Percentiles rank a stretch among this genome's conserved stretches.
phyloP scores from a whole-genome alignment of 2,797 vertebrate species.

The Galago senegalensis region DNA sequence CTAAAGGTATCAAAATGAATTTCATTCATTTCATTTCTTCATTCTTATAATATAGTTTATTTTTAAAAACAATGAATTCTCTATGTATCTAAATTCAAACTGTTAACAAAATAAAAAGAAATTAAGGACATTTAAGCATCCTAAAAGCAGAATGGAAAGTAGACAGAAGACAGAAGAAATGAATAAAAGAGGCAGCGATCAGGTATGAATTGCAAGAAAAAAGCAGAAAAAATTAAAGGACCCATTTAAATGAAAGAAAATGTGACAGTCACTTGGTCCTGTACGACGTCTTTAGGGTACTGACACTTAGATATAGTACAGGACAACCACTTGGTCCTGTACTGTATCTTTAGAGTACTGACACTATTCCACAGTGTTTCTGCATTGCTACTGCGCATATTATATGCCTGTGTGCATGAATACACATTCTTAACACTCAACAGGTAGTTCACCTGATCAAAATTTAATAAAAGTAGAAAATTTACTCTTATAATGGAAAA shows the following conservation, averaged over 20 bases:
- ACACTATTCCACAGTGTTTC: neutral
- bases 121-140: conserved; percentile 7
- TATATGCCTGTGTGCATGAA: neutral
- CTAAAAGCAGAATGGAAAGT: conserved; percentile 24
- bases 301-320: neutral
- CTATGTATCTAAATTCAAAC: conserved; percentile 15
- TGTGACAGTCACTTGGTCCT: neutral
- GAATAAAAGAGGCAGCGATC: neutral
- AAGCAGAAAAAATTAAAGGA: neutral
- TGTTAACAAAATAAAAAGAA: neutral
- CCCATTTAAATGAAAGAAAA: conserved; percentile 54
- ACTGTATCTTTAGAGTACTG: neutral
- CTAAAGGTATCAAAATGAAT: conserved; percentile 46
- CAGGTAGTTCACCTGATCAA: neutral
- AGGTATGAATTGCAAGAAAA: conserved; percentile 36
- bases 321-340: neutral
- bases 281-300: neutral
- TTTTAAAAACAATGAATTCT: conserved; percentile 28
- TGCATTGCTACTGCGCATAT: neutral
- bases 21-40: neutral
- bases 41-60: conserved; percentile 21
- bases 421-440: neutral
- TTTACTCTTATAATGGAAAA: neutral
- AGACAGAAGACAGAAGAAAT: neutral
- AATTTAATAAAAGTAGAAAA: neutral